These are phyloP conservation scores for Neofelis nebulosa DNA, from an alignment of 2,113 vertebrate species.

Conservation along the genomic window DNA sequence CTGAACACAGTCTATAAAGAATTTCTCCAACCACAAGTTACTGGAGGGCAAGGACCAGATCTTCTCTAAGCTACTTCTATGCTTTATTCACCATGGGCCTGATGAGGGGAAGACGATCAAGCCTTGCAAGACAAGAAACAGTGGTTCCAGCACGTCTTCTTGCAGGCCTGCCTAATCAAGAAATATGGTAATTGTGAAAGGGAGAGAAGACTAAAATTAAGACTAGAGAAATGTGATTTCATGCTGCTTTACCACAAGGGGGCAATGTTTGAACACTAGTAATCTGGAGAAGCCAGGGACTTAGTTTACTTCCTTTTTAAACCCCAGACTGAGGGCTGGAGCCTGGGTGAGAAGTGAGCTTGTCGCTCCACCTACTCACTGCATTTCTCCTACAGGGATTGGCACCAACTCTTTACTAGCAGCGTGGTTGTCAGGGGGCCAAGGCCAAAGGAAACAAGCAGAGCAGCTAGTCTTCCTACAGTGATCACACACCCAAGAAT, in stretches of 20 bases:
- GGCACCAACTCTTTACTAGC: background rate
- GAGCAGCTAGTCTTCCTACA: background rate
- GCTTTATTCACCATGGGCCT: background rate
- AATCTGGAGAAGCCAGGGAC: background rate
- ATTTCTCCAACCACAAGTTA: background rate
- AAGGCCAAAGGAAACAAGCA: background rate
- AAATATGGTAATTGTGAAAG: background rate
- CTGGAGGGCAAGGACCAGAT: background rate
- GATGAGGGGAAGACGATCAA: background rate
- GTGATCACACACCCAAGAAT: background rate
- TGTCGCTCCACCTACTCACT: background rate
- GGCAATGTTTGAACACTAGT: slow-evolving; percentile 9
- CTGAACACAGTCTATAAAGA: background rate
- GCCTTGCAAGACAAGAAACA: background rate
- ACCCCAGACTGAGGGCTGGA: background rate
- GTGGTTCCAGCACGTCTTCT: background rate
- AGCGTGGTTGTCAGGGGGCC: background rate
- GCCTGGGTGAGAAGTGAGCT: background rate
- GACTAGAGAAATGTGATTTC: background rate
- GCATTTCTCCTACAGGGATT: background rate
- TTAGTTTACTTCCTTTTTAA: background rate
- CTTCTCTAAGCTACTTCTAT: background rate
- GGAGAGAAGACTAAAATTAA: background rate
- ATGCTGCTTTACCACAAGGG: slow-evolving; percentile 42
- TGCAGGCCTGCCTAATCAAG: background rate